Conservation (phyloP, 1,140 invertebrate genomes). For the Pristionchus pacificus region DNA sequence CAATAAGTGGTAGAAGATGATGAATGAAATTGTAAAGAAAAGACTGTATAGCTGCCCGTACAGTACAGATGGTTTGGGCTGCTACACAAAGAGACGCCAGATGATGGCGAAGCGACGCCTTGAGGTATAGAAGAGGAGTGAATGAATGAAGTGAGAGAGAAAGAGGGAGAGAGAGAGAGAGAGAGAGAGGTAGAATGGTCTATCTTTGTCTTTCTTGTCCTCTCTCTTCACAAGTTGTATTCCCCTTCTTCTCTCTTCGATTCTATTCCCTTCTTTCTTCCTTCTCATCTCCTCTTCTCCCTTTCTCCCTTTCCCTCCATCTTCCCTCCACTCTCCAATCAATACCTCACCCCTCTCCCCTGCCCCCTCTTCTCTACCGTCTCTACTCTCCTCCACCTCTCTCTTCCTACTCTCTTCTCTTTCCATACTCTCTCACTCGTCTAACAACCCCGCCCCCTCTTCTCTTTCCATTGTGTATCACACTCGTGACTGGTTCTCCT, state of each 20-base stretch:
- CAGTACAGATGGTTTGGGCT: no score
- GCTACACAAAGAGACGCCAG: no score
- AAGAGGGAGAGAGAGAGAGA: no score
- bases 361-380: neutral
- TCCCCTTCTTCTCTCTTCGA: neutral
- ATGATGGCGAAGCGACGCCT: no score
- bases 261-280: slow-evolving; percentile 4
- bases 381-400: neutral
- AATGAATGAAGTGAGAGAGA: no score
- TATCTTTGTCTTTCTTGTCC: neutral
- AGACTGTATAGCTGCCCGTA: no score
- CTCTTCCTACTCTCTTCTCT: slow-evolving; percentile 4
- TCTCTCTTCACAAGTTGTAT: slow-evolving; percentile 3
- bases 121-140: no score
- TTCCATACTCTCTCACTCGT: neutral
- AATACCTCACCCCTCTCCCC: slow-evolving; percentile 11
- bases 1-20: no score
- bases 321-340: neutral
- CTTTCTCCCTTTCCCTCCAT: slow-evolving; percentile 8
- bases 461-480: neutral
- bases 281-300: neutral
- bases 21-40: no score
- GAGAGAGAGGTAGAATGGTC: no score
- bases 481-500: neutral
- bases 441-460: neutral